Conservation (phyloP, 2,888 invertebrate species). For the Geophilus truncorum region DNA sequence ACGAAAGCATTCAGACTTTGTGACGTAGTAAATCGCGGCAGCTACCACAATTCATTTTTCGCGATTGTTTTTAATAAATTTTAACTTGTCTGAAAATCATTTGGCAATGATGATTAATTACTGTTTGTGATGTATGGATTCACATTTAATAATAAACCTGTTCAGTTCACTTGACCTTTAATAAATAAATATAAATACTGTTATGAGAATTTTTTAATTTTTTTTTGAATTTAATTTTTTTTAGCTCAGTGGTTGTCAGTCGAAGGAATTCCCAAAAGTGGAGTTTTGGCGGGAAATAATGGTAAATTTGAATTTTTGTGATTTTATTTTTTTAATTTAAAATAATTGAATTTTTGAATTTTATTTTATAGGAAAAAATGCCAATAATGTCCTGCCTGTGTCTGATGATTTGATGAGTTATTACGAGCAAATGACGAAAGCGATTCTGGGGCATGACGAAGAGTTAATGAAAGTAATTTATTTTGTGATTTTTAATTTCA, state of each 20-base stretch:
- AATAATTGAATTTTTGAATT: not conserved
- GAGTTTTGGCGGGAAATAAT: slow-evolving; percentile 35
- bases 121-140: too few relatives aligned
- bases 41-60: too few relatives aligned
- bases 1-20: too few relatives aligned
- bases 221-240: slow-evolving; percentile 36
- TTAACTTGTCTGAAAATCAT: too few relatives aligned
- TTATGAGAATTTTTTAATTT: too few relatives aligned
- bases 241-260: slow-evolving; percentile 48
- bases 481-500: not conserved
- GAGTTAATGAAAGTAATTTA: slow-evolving; percentile 45
- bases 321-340: not conserved
- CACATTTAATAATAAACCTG: too few relatives aligned
- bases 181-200: too few relatives aligned
- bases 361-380: slow-evolving; percentile 13
- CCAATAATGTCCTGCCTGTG: slow-evolving; percentile 34
- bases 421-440: slow-evolving; percentile 47
- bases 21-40: too few relatives aligned
- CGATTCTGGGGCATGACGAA: slow-evolving; percentile 45
- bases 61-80: too few relatives aligned
- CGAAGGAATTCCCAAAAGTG: slow-evolving; percentile 45
- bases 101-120: too few relatives aligned
- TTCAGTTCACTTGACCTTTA: too few relatives aligned
- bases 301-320: not conserved
- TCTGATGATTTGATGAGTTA: slow-evolving; percentile 44